phyloP scores from a whole-genome alignment of 2,888 invertebrate species.

The Linyphia triangularis region DNA sequence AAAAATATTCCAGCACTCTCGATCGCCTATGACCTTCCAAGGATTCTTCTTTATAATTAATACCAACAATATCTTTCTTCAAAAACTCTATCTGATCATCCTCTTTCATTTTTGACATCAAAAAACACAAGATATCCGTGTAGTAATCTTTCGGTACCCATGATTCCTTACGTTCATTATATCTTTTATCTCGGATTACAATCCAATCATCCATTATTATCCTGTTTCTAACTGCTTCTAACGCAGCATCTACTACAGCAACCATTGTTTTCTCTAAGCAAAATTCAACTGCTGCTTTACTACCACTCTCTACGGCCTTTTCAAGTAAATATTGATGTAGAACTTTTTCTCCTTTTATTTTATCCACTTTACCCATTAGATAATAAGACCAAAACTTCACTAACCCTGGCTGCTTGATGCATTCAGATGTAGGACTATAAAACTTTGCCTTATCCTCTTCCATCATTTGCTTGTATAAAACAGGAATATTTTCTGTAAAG shows the following conservation, averaged over 20 bases:
- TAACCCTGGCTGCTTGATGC: not conserved
- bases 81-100: slow-evolving; percentile 31
- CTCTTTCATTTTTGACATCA: slow-evolving; percentile 2
- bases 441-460: slow-evolving; percentile 5
- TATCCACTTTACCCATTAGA: slow-evolving; percentile 12
- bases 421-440: not conserved
- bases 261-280: slow-evolving; percentile 32
- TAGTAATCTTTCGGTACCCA: slow-evolving; percentile 39
- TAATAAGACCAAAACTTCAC: slow-evolving; percentile 45
- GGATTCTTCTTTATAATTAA: not conserved
- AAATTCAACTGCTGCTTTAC: slow-evolving; percentile 41
- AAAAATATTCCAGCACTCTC: slow-evolving; percentile 45
- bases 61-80: slow-evolving; percentile 12
- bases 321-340: slow-evolving; percentile 22
- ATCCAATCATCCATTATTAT: slow-evolving; percentile 5
- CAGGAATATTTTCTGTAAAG: slow-evolving; percentile 11
- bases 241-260: slow-evolving; percentile 22
- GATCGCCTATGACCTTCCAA: not conserved
- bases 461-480: slow-evolving; percentile 9
- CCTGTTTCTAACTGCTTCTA: not conserved
- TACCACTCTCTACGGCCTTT: slow-evolving; percentile 52
- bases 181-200: slow-evolving; percentile 38
- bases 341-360: slow-evolving; percentile 10
- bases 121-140: slow-evolving; percentile 18
- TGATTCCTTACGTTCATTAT: slow-evolving; percentile 39